Evolutionary conservation across 2,113 vertebrate species (phyloP).

Genomic region (Mungos mungo): DNA sequence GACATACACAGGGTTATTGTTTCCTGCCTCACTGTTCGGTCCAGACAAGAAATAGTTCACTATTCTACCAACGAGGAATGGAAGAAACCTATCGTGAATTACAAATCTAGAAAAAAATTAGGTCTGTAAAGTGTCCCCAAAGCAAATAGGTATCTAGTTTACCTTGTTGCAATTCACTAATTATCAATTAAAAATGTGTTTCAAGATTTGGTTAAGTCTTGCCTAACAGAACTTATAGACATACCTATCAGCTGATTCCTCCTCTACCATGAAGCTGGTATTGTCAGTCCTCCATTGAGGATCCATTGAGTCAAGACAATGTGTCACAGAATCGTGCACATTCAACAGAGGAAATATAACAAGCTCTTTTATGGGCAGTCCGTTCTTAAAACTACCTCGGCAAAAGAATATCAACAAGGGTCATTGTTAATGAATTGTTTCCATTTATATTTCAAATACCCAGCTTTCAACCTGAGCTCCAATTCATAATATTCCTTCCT

Average conservation of each 20-base stretch:
- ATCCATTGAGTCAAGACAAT: slow-evolving; percentile 57
- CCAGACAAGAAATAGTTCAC: slow-evolving; percentile 61
- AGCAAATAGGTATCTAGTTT: slow-evolving; percentile 52
- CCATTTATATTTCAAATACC: slow-evolving; percentile 32
- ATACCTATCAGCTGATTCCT: slow-evolving; percentile 79
- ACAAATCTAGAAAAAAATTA: slow-evolving; percentile 67
- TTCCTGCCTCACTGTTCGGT: slow-evolving; percentile 31
- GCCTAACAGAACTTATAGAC: slow-evolving; percentile 77
- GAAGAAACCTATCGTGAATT: slow-evolving; percentile 64
- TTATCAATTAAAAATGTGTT: slow-evolving; percentile 77
- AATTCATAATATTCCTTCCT: slow-evolving; percentile 53
- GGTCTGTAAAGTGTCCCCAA: slow-evolving; percentile 39
- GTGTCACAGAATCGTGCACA: slow-evolving; percentile 56
- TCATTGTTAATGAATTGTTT: slow-evolving; percentile 28
- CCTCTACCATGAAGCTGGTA: slow-evolving; percentile 79
- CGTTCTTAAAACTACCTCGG: slow-evolving; percentile 67
- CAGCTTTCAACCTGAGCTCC: neutral
- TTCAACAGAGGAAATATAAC: slow-evolving; percentile 47
- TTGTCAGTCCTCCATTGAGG: slow-evolving; percentile 73
- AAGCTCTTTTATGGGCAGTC: neutral
- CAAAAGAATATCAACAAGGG: slow-evolving; percentile 50
- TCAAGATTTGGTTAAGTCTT: slow-evolving; percentile 80
- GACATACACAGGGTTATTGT: slow-evolving; percentile 10
- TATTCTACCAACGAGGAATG: slow-evolving; percentile 58
- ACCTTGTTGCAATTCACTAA: slow-evolving; percentile 67